Percentiles rank a stretch among this genome's conserved stretches.
These are phyloP conservation scores for Erpornis zantholeuca DNA, from an alignment of 2,113 vertebrate genomes.

Conservation along the genomic window DNA sequence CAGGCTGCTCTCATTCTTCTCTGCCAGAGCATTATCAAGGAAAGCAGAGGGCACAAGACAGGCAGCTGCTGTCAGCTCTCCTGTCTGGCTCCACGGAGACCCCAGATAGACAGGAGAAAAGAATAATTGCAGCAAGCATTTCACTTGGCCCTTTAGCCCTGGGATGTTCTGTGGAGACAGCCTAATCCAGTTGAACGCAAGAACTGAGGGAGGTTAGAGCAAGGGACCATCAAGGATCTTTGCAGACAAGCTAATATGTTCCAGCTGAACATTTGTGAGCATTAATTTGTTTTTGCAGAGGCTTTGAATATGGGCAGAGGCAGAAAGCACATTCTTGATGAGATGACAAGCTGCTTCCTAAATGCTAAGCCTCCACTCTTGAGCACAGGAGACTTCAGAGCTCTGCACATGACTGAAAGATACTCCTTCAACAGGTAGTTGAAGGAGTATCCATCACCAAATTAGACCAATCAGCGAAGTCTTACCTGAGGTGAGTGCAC, in stretches of 20 bases:
- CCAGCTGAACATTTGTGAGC: conserved; percentile 20
- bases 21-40: conserved; percentile 20
- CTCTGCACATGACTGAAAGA: background rate
- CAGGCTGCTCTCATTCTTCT: conserved; percentile 48
- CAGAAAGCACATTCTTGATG: background rate
- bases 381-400: background rate
- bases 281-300: background rate
- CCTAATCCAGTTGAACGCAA: background rate
- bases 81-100: conserved; percentile 31
- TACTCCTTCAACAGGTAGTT: background rate
- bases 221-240: conserved; percentile 17
- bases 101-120: conserved; percentile 39
- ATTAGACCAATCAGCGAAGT: background rate
- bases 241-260: conserved; percentile 30
- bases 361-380: background rate
- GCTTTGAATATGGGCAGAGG: background rate
- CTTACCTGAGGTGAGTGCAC: background rate
- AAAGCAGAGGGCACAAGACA: background rate
- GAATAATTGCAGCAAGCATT: conserved; percentile 51
- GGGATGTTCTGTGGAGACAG: conserved; percentile 40
- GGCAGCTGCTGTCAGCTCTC: conserved; percentile 17
- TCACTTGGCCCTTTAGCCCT: conserved; percentile 34
- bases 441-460: background rate
- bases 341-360: background rate
- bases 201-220: conserved; percentile 34